phyloP scores from a whole-genome alignment of 2,888 invertebrate species.

The Apodemia duryi region DNA sequence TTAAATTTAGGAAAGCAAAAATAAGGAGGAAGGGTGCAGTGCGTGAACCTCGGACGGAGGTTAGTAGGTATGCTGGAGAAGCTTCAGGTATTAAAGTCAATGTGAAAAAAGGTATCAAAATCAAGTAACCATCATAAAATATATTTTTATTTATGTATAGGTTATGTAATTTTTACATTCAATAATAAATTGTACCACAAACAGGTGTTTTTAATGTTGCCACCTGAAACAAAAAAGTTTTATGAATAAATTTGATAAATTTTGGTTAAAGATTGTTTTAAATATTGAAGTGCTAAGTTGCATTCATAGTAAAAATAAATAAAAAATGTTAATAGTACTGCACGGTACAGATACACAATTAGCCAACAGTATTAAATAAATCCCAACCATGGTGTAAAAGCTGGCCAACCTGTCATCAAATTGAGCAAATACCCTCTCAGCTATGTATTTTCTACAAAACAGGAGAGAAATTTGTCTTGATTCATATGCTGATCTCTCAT shows the following conservation, averaged over 20 bases:
- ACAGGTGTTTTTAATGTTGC: slow-evolving; percentile 54
- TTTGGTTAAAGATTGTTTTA: background rate
- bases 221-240: slow-evolving; percentile 58
- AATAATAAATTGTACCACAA: slow-evolving; percentile 12
- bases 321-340: no score
- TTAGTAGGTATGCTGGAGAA: slow-evolving; percentile 93
- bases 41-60: slow-evolving; percentile 89
- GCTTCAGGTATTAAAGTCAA: slow-evolving; percentile 94
- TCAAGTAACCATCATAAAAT: slow-evolving; percentile 76
- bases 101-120: slow-evolving; percentile 93
- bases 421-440: no score
- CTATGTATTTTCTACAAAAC: no score
- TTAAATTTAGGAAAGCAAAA: slow-evolving; percentile 94
- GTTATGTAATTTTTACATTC: slow-evolving; percentile 22
- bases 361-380: no score
- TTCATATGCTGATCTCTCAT: no score
- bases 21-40: slow-evolving; percentile 96
- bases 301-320: no score
- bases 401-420: no score
- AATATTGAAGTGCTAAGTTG: no score
- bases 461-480: no score
- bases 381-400: no score
- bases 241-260: background rate
- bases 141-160: slow-evolving; percentile 16
- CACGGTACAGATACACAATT: no score